Base-by-base conservation (phyloP, 2,888 invertebrate genomes). In the Cenopis cana region DNA sequence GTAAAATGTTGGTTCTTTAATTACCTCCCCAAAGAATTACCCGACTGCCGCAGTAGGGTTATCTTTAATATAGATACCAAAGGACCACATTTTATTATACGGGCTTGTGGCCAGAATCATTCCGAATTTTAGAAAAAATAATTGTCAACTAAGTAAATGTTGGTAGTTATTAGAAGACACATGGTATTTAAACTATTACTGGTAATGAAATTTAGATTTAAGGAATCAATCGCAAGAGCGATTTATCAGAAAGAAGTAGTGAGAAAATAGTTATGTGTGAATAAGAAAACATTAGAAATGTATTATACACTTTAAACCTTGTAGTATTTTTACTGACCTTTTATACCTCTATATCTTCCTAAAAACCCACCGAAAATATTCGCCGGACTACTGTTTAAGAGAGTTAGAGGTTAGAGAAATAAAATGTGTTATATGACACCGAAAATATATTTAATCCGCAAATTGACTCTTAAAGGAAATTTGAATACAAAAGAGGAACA, bases 281-380 rank as follows among this genome's bases (percentile, higher is more conserved):
- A 79, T 81, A 80, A 77, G 78, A 78, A 78, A 79, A 76, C 76
- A 65, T 68, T 75, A 75, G 72, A 74, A 86, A 82, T 86, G 87
- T 89, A 89, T 85, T 87, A 85, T 89, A 89, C 82, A 89, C 83
- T 81, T n/a, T 86, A 87, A 83, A 76, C 79, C 88, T 89, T 78
- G 85, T 91, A 91, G 91, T 88, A 82, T 92, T 92, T 92, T 88
- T 91, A 91, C 89, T 81, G 83, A 88, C 87, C 87, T 92, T 91
- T 92, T 90, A 85, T 91, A 91, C 91, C 88, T 90, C 87, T 78
- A 78, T 82, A 84, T 82, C 81, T 85, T 84, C 86, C 80, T 85
- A 66, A 66, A 50, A 57, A 14, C 52, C 68, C 50, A 33, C 61
- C 70, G 66, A 55, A 24, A 52, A 24, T 9, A n/a, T n/a, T n/a